Percentiles rank a stretch among this genome's conserved stretches.
These are phyloP conservation scores for Alectoris magna DNA, from an alignment of 2,797 vertebrate genomes.

Conservation along the genomic window DNA sequence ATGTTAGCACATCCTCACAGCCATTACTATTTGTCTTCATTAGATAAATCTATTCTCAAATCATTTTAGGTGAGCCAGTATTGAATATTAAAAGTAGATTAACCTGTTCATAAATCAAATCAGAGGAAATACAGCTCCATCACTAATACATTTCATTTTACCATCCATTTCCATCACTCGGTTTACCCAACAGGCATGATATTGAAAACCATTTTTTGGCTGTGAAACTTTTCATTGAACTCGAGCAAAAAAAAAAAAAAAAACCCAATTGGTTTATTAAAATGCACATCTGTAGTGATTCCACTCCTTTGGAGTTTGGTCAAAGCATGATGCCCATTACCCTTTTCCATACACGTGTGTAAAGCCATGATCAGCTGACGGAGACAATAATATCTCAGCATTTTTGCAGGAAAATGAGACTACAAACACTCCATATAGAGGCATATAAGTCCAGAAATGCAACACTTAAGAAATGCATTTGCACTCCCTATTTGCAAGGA, in stretches of 20 bases:
- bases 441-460: neutral
- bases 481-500: neutral
- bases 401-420: neutral
- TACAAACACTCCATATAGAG: neutral
- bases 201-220: neutral
- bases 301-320: neutral
- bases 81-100: neutral
- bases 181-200: neutral
- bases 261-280: neutral
- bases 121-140: neutral
- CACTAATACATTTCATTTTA: neutral
- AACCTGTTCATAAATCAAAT: neutral
- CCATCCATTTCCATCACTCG: neutral
- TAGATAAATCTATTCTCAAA: neutral
- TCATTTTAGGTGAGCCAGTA: neutral
- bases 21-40: neutral
- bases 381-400: neutral
- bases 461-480: neutral
- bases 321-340: neutral
- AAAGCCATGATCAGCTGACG: neutral
- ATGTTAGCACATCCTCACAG: neutral
- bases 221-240: neutral
- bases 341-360: neutral
- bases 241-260: neutral
- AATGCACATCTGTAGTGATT: neutral